Percentiles rank a stretch among this genome's conserved stretches.
Conservation (phyloP, 2,888 invertebrate genomes). For the Cryptus viduatorius region DNA sequence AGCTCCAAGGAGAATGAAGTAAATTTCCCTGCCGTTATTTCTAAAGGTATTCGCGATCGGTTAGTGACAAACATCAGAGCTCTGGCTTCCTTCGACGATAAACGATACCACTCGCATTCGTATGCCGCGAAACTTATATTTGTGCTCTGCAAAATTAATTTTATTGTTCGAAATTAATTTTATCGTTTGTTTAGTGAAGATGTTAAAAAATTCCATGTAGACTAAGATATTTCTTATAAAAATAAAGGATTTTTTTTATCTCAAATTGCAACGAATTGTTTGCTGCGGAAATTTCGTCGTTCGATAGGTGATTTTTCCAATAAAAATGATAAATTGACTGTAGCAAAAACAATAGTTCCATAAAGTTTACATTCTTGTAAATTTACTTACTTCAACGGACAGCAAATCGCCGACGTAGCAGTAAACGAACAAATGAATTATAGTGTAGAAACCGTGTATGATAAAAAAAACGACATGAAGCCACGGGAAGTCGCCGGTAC, state of each 20-base stretch:
- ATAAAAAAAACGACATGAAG: slow-evolving; percentile 37
- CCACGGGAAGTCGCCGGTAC: slow-evolving; percentile 24
- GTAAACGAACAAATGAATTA: slow-evolving; percentile 71
- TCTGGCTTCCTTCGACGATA: slow-evolving; percentile 61
- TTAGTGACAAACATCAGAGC: slow-evolving; percentile 69
- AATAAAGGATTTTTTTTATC: not conserved
- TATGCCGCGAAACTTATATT: slow-evolving; percentile 70
- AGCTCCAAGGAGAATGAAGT: slow-evolving; percentile 71
- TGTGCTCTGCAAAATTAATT: slow-evolving; percentile 67
- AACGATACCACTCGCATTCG: slow-evolving; percentile 73
- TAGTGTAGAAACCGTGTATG: slow-evolving; percentile 44
- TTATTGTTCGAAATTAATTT: not conserved
- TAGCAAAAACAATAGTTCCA: too few relatives aligned
- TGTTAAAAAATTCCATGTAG: not conserved
- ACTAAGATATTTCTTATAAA: not conserved
- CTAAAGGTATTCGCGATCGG: slow-evolving; percentile 70
- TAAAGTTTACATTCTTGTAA: not conserved
- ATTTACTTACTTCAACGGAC: slow-evolving; percentile 44
- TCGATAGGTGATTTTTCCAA: too few relatives aligned
- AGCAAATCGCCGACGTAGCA: slow-evolving; percentile 75
- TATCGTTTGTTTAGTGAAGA: not conserved
- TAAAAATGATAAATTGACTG: too few relatives aligned
- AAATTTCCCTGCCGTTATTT: slow-evolving; percentile 78
- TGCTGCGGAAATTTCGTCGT: not conserved
- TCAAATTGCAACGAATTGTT: not conserved